These are phyloP conservation scores for Zoanthus sociatus DNA, from an alignment of 92 coral and sea anemone species.

Conservation along the genomic window DNA sequence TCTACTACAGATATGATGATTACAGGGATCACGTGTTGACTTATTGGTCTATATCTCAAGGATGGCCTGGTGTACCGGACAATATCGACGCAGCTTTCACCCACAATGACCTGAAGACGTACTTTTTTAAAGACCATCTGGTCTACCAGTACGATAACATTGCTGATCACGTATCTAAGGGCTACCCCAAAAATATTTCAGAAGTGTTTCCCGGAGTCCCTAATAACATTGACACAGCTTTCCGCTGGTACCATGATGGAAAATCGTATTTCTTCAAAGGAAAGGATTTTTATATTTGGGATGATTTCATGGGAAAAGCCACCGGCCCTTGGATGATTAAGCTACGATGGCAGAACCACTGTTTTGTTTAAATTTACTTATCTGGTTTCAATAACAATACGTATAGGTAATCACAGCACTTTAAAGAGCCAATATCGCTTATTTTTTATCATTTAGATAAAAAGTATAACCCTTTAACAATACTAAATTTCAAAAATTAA, in stretches of 20 bases:
- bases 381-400: too few species aligned
- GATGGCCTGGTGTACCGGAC: conserved; percentile 87
- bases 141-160: conserved; percentile 71
- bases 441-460: too few species aligned
- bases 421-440: too few species aligned
- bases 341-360: conserved; percentile 16
- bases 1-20: conserved; percentile 63
- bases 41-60: conserved; percentile 49
- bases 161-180: conserved; percentile 47
- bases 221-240: conserved; percentile 52
- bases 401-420: too few species aligned
- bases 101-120: conserved; percentile 36
- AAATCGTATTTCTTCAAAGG: conserved; percentile 61
- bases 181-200: conserved; percentile 66
- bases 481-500: too few species aligned
- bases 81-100: conserved; percentile 78
- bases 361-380: not conserved
- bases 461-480: too few species aligned
- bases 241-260: conserved; percentile 39
- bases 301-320: not conserved
- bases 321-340: not conserved
- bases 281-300: conserved; percentile 30
- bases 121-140: conserved; percentile 79
- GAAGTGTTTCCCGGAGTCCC: conserved; percentile 61
- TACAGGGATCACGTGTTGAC: not conserved